These are phyloP conservation scores for Drosophila bocki DNA, from an alignment of 1,140 invertebrate genomes.

Conservation along the genomic window DNA sequence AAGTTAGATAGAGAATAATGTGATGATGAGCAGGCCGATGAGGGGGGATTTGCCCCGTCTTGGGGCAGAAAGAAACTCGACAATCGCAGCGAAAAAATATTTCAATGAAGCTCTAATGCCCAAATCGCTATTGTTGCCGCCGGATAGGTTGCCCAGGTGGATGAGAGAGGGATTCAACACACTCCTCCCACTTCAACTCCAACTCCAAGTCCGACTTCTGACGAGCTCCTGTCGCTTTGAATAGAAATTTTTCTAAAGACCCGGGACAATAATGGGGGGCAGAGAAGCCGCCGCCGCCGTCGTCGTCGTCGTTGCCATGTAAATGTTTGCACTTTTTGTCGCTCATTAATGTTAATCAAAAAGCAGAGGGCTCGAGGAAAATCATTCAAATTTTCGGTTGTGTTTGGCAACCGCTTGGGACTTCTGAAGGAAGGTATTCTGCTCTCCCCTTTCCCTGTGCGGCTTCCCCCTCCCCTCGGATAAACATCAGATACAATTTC, in stretches of 20 bases:
- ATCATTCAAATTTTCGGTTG: conserved; percentile 46
- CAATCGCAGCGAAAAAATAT: conserved; percentile 68
- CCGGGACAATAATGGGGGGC: conserved; percentile 48
- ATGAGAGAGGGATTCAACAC: conserved; percentile 30
- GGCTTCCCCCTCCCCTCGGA: conserved; percentile 22
- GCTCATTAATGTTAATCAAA: conserved; percentile 80
- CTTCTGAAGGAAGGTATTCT: conserved; percentile 33
- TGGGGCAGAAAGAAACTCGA: conserved; percentile 53
- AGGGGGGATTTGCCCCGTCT: conserved; percentile 30
- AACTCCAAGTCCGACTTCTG: conserved; percentile 17
- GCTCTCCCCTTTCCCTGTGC: not conserved
- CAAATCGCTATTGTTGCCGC: conserved; percentile 71
- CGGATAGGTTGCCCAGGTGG: conserved; percentile 35
- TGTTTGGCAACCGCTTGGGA: conserved; percentile 48
- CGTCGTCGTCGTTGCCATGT: conserved; percentile 62
- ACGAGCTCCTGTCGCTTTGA: conserved; percentile 62
- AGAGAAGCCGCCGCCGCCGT: conserved; percentile 33
- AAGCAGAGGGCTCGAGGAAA: conserved; percentile 52
- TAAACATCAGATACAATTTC: conserved; percentile 79
- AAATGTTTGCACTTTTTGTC: conserved; percentile 80
- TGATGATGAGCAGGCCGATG: conserved; percentile 57
- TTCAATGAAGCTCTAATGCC: conserved; percentile 76
- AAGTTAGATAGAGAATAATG: conserved; percentile 56
- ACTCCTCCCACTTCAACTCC: conserved; percentile 11
- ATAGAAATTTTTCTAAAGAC: conserved; percentile 65